phyloP scores from a whole-genome alignment of 2,888 invertebrate species.

The Actias luna region DNA sequence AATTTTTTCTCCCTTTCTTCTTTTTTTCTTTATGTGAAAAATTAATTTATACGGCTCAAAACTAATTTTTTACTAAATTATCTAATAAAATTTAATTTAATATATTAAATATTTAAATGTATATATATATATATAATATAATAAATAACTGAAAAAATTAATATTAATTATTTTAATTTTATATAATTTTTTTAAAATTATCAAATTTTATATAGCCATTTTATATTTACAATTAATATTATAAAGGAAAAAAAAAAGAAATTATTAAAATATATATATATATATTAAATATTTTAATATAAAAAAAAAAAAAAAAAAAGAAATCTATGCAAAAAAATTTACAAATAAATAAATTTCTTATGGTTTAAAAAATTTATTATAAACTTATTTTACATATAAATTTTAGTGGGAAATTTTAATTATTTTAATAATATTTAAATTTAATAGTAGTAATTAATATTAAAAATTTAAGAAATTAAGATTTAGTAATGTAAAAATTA shows the following conservation, averaged over 20 bases:
- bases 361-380: constrained; percentile 72
- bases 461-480: constrained; percentile 83
- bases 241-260: constrained; percentile 25
- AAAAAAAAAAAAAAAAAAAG: constrained; percentile 65
- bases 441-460: constrained; percentile 68
- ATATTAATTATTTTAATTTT: constrained; percentile 20
- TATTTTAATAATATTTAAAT: constrained; percentile 65
- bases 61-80: too few species aligned
- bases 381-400: constrained; percentile 81
- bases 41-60: constrained; percentile 42
- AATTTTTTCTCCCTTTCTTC: too few species aligned
- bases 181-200: constrained; percentile 20
- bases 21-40: constrained; percentile 31
- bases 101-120: constrained; percentile 37
- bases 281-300: constrained; percentile 25
- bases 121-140: constrained; percentile 24
- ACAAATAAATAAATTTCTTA: constrained; percentile 69
- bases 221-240: constrained; percentile 30
- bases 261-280: constrained; percentile 29
- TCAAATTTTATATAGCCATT: constrained; percentile 18
- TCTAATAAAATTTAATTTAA: constrained; percentile 23
- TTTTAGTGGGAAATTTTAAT: constrained; percentile 64
- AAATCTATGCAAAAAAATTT: constrained; percentile 48
- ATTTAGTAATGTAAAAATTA: constrained; percentile 82
- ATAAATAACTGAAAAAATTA: constrained; percentile 23